A percentile compares a stretch with the other conserved stretches of the same genome.
These are phyloP conservation scores for Allophyes oxyacanthae DNA, from an alignment of 2,888 invertebrate genomes.

Conservation along the genomic window DNA sequence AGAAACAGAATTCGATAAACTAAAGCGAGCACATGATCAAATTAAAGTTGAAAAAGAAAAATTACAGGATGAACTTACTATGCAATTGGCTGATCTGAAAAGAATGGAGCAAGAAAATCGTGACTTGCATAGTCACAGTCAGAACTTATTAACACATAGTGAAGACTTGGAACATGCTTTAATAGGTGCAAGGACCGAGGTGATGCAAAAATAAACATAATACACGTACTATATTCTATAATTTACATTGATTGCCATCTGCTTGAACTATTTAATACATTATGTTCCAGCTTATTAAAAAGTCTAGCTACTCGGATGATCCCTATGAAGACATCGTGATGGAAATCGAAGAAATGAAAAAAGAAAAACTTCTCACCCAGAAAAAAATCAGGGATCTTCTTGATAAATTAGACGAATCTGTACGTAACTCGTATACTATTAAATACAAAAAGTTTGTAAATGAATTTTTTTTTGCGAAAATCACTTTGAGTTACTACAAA, in stretches of 20 bases:
- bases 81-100: conserved; percentile 59
- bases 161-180: conserved; percentile 75
- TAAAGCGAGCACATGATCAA: conserved; percentile 63
- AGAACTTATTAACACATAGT: conserved; percentile 66
- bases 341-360: conserved; percentile 74
- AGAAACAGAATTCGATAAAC: conserved; percentile 64
- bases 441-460: too few relatives aligned
- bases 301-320: conserved; percentile 43
- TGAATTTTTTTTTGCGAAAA: too few relatives aligned
- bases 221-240: too few relatives aligned
- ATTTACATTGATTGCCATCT: too few relatives aligned
- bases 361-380: conserved; percentile 70
- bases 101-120: conserved; percentile 67
- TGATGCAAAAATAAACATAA: conserved; percentile 40
- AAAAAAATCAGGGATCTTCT: conserved; percentile 70
- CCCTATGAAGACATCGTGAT: conserved; percentile 62
- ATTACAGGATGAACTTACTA: conserved; percentile 65
- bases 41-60: conserved; percentile 69
- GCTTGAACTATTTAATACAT: too few relatives aligned
- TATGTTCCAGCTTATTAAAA: conserved; percentile 54
- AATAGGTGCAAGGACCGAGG: conserved; percentile 72
- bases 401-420: conserved; percentile 76
- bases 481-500: too few relatives aligned
- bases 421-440: conserved; percentile 50
- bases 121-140: conserved; percentile 66